Percentiles rank a stretch among this genome's conserved stretches.
Conservation (phyloP, 2,797 vertebrate genomes). For the Scolopax bukidnonensis region DNA sequence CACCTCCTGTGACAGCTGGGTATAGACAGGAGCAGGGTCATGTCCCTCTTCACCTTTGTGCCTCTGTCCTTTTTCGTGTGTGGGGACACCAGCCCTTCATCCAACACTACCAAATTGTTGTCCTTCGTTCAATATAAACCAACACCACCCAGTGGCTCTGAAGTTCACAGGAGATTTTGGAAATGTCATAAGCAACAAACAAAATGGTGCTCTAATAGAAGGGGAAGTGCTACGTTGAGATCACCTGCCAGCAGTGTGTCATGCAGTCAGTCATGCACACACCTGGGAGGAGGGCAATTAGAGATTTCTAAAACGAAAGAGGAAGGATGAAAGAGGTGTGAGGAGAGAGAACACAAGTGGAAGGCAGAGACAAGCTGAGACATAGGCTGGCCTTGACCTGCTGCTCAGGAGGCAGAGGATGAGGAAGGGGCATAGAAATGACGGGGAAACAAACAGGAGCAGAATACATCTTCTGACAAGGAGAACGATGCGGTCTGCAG, state of each 20-base stretch:
- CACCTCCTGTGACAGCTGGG: not conserved
- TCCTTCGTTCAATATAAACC: not conserved
- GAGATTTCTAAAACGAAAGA: not conserved
- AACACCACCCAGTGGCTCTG: not conserved
- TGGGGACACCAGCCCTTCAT: not conserved
- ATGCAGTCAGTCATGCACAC: not conserved
- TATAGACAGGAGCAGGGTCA: not conserved
- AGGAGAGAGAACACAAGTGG: not conserved
- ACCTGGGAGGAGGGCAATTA: not conserved
- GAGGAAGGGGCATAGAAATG: not conserved
- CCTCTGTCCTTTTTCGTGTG: not conserved
- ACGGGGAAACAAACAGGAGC: not conserved
- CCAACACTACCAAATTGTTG: not conserved
- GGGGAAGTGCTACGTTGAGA: accelerated
- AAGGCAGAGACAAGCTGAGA: not conserved
- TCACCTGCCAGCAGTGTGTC: not conserved
- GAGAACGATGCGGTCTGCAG: not conserved
- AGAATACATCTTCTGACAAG: not conserved
- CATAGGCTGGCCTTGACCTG: accelerated
- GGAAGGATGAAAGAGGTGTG: not conserved
- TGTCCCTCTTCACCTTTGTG: not conserved
- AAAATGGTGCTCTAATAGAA: not conserved
- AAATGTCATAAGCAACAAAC: not conserved
- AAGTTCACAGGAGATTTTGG: not conserved
- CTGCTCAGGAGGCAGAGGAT: not conserved